These are phyloP conservation scores for Corythaeola cristata DNA, from an alignment of 2,113 vertebrate genomes.

Conservation along the genomic window DNA sequence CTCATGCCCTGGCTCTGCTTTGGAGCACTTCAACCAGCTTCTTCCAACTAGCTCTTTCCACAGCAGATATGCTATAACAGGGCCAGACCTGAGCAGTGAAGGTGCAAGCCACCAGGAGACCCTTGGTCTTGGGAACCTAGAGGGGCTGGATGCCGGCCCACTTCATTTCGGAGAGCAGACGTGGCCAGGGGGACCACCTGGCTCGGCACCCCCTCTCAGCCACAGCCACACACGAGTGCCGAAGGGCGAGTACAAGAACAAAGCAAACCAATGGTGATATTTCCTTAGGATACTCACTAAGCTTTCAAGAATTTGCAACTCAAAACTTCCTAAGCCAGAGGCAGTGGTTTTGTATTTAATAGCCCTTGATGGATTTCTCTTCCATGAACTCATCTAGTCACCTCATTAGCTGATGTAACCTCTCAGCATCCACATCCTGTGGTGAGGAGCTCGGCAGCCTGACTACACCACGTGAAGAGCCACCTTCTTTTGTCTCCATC, in stretches of 20 bases:
- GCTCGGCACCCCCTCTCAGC: not conserved
- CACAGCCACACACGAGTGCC: not conserved
- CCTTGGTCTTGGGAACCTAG: not conserved
- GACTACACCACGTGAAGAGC: not conserved
- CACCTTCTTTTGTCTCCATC: constrained; percentile 13
- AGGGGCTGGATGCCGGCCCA: fast-evolving
- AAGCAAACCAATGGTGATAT: not conserved
- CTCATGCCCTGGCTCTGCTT: not conserved
- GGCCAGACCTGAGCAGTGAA: not conserved
- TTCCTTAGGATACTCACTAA: not conserved
- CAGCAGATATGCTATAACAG: fast-evolving
- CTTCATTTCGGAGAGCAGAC: not conserved
- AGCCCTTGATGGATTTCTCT: constrained; percentile 48
- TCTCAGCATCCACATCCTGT: constrained; percentile 50
- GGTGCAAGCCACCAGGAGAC: not conserved
- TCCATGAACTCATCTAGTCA: constrained; percentile 62
- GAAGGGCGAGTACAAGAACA: not conserved
- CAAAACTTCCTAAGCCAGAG: constrained; percentile 15
- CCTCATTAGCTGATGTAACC: constrained; percentile 62
- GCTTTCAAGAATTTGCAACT: constrained; percentile 20
- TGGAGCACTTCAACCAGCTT: not conserved
- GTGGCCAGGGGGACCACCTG: not conserved
- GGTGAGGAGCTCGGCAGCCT: constrained; percentile 12
- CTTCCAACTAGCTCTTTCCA: not conserved
- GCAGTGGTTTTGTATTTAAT: constrained; percentile 56